Conservation (phyloP, 2,888 invertebrate genomes). For the Metallyticus violacea region DNA sequence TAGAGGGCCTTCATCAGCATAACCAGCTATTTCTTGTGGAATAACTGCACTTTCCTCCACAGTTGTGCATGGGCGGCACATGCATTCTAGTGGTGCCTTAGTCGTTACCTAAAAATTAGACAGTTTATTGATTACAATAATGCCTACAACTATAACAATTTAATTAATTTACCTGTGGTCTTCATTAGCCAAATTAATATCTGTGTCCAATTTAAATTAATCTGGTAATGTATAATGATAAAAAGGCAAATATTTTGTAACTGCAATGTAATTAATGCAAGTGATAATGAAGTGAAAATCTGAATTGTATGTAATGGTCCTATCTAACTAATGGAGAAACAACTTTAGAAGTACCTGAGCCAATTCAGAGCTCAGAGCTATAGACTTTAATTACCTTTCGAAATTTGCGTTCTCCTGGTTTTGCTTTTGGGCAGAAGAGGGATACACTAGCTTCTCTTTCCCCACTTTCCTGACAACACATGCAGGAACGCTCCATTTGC, state of each 20-base stretch:
- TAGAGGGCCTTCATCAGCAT: constrained; percentile 76
- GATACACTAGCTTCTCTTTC: constrained; percentile 87
- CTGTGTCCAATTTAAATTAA: no score
- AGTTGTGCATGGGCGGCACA: constrained; percentile 89
- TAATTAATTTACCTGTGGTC: no score
- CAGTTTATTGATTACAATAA: constrained; percentile 26
- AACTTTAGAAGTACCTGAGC: no score
- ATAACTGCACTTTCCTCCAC: constrained; percentile 84
- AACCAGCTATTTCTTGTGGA: constrained; percentile 87
- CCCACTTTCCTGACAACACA: constrained; percentile 93
- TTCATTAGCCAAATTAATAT: no score
- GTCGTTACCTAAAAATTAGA: constrained; percentile 69
- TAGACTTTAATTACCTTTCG: constrained; percentile 65
- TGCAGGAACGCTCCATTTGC: constrained; percentile 94
- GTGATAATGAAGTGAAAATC: no score
- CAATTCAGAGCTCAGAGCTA: no score
- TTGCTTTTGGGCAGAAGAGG: constrained; percentile 84
- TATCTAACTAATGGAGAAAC: no score
- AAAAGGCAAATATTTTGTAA: no score
- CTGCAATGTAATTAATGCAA: no score
- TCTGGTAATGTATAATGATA: no score
- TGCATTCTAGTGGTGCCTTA: constrained; percentile 88
- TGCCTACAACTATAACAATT: neutral
- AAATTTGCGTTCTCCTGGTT: constrained; percentile 79
- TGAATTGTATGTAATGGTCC: no score